A percentile compares a stretch with the other conserved stretches of the same genome.
phyloP scores from a whole-genome alignment of 2,888 invertebrate species.

The Drosophila maculinotata region DNA sequence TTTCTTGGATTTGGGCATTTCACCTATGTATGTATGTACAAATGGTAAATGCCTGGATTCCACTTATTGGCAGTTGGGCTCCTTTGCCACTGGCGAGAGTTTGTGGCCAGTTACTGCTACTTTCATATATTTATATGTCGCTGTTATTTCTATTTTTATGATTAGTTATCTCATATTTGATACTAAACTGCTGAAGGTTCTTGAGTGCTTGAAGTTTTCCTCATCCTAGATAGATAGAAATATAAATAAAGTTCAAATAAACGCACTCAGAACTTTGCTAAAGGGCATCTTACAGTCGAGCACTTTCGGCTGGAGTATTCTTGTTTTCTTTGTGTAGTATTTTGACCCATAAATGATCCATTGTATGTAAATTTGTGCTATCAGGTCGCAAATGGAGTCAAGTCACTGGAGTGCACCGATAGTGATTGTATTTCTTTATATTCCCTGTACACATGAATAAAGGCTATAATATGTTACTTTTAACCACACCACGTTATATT shows the following conservation, averaged over 20 bases:
- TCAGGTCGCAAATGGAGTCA: slow-evolving; percentile 6
- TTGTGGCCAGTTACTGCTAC: slow-evolving; percentile 35
- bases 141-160: slow-evolving; percentile 10
- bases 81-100: slow-evolving; percentile 31
- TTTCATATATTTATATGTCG: slow-evolving; percentile 55
- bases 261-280: no score
- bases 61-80: slow-evolving; percentile 61
- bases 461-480: neutral
- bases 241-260: no score
- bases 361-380: slow-evolving; percentile 60
- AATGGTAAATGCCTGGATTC: slow-evolving; percentile 66
- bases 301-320: neutral
- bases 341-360: slow-evolving; percentile 39
- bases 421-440: neutral
- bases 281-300: neutral
- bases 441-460: neutral
- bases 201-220: no score
- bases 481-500: no score
- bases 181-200: no score
- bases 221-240: no score
- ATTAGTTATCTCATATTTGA: no score
- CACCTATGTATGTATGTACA: slow-evolving; percentile 27
- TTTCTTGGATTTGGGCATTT: slow-evolving; percentile 51
- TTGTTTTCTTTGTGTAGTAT: slow-evolving; percentile 1
- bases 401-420: neutral